phyloP scores from a whole-genome alignment of 2,113 vertebrate species.

The Tyto alba region DNA sequence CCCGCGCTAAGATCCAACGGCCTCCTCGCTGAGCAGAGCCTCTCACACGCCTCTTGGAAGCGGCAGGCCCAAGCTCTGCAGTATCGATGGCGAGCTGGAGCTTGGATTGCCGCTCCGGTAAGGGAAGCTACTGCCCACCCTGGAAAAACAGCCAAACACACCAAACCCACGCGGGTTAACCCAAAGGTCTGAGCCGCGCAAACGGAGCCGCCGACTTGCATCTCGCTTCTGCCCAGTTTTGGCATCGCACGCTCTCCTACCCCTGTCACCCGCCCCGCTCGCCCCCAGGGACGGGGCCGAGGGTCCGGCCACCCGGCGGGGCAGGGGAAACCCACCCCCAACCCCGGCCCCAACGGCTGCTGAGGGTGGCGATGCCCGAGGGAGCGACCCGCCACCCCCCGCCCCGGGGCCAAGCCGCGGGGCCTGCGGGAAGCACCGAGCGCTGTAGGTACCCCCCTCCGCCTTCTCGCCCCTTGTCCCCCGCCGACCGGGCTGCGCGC shows the following conservation, averaged over 20 bases:
- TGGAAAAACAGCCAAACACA: not conserved
- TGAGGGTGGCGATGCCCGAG: not conserved
- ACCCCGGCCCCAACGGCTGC: not conserved
- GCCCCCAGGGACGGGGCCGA: not conserved
- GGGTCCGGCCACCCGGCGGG: not conserved
- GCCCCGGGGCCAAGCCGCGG: not conserved
- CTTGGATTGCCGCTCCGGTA: accelerated
- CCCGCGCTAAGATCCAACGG: accelerated
- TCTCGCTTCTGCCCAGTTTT: not conserved
- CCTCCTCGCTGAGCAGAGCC: not conserved
- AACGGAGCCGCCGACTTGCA: not conserved
- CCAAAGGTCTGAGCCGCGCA: not conserved
- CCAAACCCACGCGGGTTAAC: not conserved
- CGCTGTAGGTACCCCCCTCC: not conserved
- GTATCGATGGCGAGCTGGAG: not conserved
- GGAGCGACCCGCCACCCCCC: not conserved
- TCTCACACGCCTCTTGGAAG: not conserved
- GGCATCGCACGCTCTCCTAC: accelerated
- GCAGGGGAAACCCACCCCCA: not conserved
- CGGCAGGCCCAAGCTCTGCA: not conserved
- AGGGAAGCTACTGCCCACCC: not conserved
- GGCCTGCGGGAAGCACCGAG: not conserved
- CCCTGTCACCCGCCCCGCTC: not conserved
- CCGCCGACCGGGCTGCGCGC: too few relatives aligned
- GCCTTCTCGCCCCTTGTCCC: too few relatives aligned